Percentiles rank a stretch among this genome's conserved stretches.
Conservation (phyloP, 2,113 vertebrate species). For the Apodemus sylvaticus region DNA sequence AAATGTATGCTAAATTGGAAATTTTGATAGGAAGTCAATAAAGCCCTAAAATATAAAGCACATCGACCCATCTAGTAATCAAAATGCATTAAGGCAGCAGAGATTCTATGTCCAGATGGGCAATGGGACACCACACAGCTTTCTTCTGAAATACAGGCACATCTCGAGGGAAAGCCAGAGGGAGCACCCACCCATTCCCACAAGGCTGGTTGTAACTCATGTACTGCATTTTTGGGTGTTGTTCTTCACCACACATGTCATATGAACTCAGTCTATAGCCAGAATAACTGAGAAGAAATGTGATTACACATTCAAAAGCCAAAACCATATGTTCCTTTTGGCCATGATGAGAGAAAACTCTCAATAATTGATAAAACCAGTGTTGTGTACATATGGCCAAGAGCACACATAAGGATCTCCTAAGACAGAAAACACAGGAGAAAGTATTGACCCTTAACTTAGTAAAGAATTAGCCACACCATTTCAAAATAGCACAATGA, state of each 20-base stretch:
- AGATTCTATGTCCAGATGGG: background rate
- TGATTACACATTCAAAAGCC: background rate
- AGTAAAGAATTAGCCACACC: no score
- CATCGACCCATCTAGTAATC: background rate
- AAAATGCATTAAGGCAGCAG: background rate
- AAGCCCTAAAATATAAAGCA: background rate
- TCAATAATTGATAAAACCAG: background rate
- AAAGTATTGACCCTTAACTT: background rate
- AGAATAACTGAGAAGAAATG: background rate
- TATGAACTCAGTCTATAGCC: background rate
- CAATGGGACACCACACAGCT: no score
- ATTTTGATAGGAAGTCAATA: background rate
- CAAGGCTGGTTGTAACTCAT: background rate
- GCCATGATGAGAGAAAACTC: background rate
- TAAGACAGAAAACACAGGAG: background rate
- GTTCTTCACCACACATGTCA: background rate
- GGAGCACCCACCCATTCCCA: background rate
- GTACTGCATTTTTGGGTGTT: background rate
- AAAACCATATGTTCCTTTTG: background rate
- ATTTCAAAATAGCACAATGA: background rate
- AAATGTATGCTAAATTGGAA: background rate
- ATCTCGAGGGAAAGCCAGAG: background rate
- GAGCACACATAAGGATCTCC: background rate
- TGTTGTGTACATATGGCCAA: background rate
- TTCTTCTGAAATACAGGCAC: background rate